Evolutionary conservation across 2,888 invertebrate species (phyloP).

Genomic region (Dynastes tityus): DNA sequence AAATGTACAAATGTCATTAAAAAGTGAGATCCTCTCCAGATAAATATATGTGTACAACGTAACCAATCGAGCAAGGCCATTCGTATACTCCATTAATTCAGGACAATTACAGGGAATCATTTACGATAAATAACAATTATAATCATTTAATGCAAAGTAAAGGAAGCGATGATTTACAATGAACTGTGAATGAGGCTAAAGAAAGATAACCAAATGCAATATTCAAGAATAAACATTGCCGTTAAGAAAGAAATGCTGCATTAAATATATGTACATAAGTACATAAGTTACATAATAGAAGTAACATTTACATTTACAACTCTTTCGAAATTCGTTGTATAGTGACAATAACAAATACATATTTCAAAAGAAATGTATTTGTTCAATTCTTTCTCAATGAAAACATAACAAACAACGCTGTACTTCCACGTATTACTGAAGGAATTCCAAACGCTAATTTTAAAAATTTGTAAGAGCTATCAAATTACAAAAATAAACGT

Average conservation of each 20-base stretch:
- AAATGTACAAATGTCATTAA: background rate
- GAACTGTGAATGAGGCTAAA: background rate
- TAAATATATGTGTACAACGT: background rate
- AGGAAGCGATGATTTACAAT: slow-evolving; percentile 1
- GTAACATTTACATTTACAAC: background rate
- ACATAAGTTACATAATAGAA: too few relatives aligned
- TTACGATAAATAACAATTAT: slow-evolving; percentile 27
- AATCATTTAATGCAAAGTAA: background rate
- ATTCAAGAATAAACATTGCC: too few relatives aligned
- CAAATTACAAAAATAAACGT: too few relatives aligned
- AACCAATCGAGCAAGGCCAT: slow-evolving; percentile 33
- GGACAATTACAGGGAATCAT: slow-evolving; percentile 28
- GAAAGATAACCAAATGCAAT: background rate
- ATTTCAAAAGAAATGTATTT: background rate
- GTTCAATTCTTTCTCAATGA: slow-evolving; percentile 1
- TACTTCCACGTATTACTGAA: background rate
- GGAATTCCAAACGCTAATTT: background rate
- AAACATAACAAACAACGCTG: background rate
- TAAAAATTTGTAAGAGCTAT: background rate
- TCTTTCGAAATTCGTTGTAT: background rate
- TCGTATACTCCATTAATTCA: slow-evolving; percentile 19
- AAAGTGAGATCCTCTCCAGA: background rate
- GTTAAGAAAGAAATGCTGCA: too few relatives aligned
- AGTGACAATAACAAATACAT: background rate
- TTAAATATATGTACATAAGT: too few relatives aligned